Evolutionary conservation across 1,140 invertebrate species (phyloP), one percentile per base, ranked within the genome.

Genomic region (Zaprionus vittiger): DNA sequence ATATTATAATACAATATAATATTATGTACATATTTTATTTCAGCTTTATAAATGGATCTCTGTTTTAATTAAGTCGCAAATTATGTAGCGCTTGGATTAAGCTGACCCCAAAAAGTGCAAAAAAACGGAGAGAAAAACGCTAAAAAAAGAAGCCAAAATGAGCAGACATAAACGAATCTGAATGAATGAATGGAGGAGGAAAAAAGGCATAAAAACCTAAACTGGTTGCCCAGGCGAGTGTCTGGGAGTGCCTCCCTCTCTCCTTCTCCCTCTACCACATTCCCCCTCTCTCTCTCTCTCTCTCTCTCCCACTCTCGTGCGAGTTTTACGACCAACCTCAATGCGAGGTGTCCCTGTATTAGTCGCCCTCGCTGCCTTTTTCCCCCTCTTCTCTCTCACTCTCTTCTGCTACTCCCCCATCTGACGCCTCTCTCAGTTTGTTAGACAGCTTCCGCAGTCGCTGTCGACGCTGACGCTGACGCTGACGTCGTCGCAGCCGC

Each of bases 301-400:
- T 60, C 63, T 77, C 73, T 66, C 49, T 59, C 31, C 49, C 62
- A 54, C 56, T 28, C 70, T 79, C 67, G 77, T 75, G 75, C 76
- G 72, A 66, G 75, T 67, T 85, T 85, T 85, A 87, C 80, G 82
- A 85, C 82, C 82, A 86, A 76, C 82, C 82, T 86, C 83, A 85
- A 85, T 77, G 83, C 61, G 73, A 80, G 65, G 31, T 54, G 68
- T 78, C 65, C 65, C 56, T 64, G 61, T 72, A 52, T 57, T 67
- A 61, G 69, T 57, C 69, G 47, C 65, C 78, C 69, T 60, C 56
- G 61, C 52, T 52, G 64, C 61, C 59, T 52, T 56, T 65, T 66
- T 4, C 31, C 12, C 31, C 47, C 24, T 26, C 55, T 22, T n/a
- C 54, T 37, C 55, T 4, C 31, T 12, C 54, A 64, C 78, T 69